Conservation (phyloP, 2,888 invertebrate genomes). For the Chouioia cunea region DNA sequence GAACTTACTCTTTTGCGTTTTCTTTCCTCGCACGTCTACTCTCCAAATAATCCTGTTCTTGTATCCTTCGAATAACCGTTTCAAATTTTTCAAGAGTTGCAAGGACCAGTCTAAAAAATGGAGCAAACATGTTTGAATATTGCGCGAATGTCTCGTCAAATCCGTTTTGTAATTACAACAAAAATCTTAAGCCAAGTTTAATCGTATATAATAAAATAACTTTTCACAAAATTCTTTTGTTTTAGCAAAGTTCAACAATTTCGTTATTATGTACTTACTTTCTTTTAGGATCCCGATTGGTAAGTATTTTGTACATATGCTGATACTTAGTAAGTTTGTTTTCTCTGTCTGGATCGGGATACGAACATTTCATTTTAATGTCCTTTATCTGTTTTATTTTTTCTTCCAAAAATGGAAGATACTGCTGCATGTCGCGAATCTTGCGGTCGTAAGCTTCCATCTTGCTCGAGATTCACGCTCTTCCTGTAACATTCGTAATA, state of each 20-base stretch:
- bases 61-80: slow-evolving; percentile 77
- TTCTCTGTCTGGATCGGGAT: slow-evolving; percentile 62
- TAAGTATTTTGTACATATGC: slow-evolving; percentile 22
- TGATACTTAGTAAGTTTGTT: slow-evolving; percentile 58
- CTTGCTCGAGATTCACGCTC: slow-evolving; percentile 32
- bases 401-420: slow-evolving; percentile 80
- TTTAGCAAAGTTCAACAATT: slow-evolving; percentile 2
- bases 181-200: too few relatives aligned
- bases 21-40: not conserved
- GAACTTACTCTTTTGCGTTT: slow-evolving; percentile 23
- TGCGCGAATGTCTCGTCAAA: not conserved
- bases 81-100: slow-evolving; percentile 79
- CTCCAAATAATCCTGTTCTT: slow-evolving; percentile 67
- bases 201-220: too few relatives aligned
- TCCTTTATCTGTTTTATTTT: slow-evolving; percentile 73
- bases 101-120: slow-evolving; percentile 74
- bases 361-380: slow-evolving; percentile 72
- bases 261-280: too few relatives aligned
- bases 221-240: not conserved
- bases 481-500: slow-evolving; percentile 45
- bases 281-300: slow-evolving; percentile 11
- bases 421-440: slow-evolving; percentile 77
- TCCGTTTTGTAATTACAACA: too few relatives aligned
- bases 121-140: slow-evolving; percentile 31
- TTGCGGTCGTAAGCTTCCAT: slow-evolving; percentile 73